These are phyloP conservation scores for Tenthredo distinguenda DNA, from an alignment of 2,888 invertebrate genomes.

Conservation along the genomic window DNA sequence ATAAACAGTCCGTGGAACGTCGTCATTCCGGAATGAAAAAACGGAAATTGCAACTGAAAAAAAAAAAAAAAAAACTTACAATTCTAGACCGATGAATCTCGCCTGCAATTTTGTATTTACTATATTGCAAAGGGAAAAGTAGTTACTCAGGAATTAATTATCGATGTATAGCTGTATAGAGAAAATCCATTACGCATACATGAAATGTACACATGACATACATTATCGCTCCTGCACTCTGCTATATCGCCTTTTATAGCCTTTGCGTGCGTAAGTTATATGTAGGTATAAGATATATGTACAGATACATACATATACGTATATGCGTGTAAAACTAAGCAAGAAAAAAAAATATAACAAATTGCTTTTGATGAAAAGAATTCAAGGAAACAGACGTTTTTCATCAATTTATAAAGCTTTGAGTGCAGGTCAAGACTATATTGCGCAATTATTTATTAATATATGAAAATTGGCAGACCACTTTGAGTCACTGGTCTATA, in stretches of 20 bases:
- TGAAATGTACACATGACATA: conserved; percentile 3
- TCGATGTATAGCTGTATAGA: background rate
- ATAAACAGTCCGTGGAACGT: background rate
- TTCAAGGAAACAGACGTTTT: background rate
- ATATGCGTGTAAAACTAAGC: background rate
- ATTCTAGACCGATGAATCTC: background rate
- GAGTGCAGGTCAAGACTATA: background rate
- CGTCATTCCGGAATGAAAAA: background rate
- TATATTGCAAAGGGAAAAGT: background rate
- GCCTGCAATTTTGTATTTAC: background rate
- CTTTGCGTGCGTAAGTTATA: background rate
- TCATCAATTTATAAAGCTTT: background rate
- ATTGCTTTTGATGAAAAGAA: background rate
- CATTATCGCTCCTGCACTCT: background rate
- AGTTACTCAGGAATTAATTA: background rate
- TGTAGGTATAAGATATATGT: background rate
- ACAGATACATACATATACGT: background rate
- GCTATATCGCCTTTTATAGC: conserved; percentile 1
- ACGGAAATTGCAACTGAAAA: background rate
- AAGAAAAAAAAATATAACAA: background rate
- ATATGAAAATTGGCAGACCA: background rate
- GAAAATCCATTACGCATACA: background rate
- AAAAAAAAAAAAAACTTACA: too few species aligned
- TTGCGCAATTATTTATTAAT: background rate
- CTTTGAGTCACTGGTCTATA: background rate